Evolutionary conservation across 2,797 vertebrate species (phyloP).

Genomic region (Clarias pachynema): DNA sequence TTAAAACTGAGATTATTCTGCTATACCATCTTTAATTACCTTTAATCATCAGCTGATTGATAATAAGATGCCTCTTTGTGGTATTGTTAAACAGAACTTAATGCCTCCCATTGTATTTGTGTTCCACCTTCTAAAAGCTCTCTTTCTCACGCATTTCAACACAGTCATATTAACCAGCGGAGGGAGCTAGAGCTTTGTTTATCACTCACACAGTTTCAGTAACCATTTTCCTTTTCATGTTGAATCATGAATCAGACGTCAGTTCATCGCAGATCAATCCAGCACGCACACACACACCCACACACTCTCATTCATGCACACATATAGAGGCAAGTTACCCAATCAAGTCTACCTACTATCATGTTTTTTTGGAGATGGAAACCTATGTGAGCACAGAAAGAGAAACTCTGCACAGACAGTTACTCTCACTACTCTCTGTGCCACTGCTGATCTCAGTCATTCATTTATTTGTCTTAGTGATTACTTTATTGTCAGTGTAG

Average conservation of each 20-base stretch:
- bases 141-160: not conserved
- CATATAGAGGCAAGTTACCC: not conserved
- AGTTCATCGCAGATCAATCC: not conserved
- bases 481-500: not conserved
- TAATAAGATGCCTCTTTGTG: not conserved
- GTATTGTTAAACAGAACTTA: not conserved
- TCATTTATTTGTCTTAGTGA: not conserved
- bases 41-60: not conserved
- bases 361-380: not conserved
- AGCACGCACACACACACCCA: not conserved
- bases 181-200: not conserved
- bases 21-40: not conserved
- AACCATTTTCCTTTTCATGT: not conserved
- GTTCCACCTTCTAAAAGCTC: not conserved
- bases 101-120: not conserved
- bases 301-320: not conserved
- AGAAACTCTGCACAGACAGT: not conserved
- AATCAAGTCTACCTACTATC: not conserved
- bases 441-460: not conserved
- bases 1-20: not conserved
- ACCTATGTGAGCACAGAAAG: not conserved
- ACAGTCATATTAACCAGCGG: conserved; percentile 1
- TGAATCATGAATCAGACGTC: not conserved
- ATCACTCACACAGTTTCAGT: not conserved
- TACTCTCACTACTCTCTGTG: not conserved